Conservation (phyloP, 2,888 invertebrate species). For the Eristalis pertinax region DNA sequence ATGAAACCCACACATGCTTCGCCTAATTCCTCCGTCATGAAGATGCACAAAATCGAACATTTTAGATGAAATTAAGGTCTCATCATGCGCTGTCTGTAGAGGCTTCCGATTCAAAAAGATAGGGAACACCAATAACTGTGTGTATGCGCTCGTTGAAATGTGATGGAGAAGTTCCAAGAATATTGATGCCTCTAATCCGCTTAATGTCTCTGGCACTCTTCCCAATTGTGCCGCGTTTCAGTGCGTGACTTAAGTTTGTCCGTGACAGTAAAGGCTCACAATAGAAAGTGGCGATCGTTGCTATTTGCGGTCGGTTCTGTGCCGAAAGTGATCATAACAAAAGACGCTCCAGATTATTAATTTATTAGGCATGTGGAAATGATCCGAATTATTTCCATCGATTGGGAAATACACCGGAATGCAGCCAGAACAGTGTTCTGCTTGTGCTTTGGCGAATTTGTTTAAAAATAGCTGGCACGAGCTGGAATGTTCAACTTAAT, state of each 20-base stretch:
- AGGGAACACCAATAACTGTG: not conserved
- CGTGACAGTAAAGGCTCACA: constrained; percentile 32
- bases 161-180: not conserved
- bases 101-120: not conserved
- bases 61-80: not conserved
- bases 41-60: not conserved
- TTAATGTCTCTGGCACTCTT: constrained; percentile 45
- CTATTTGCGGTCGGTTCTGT: not conserved
- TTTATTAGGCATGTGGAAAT: constrained; percentile 22
- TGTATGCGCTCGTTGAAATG: not conserved
- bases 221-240: constrained; percentile 27
- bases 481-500: not conserved
- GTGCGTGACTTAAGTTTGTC: constrained; percentile 20
- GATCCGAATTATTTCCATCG: constrained; percentile 4
- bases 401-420: constrained; percentile 1
- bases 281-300: constrained; percentile 16
- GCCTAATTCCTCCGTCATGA: not conserved
- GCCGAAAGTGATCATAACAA: constrained; percentile 4
- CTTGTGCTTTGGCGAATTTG: not conserved
- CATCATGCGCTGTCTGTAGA: not conserved
- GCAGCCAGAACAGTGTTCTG: not conserved
- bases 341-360: constrained; percentile 17
- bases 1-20: not conserved
- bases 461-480: not conserved
- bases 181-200: not conserved